Evolutionary conservation across 92 coral and sea anemone genomes (phyloP).

Genomic region (Umimayanthus kanabou): DNA sequence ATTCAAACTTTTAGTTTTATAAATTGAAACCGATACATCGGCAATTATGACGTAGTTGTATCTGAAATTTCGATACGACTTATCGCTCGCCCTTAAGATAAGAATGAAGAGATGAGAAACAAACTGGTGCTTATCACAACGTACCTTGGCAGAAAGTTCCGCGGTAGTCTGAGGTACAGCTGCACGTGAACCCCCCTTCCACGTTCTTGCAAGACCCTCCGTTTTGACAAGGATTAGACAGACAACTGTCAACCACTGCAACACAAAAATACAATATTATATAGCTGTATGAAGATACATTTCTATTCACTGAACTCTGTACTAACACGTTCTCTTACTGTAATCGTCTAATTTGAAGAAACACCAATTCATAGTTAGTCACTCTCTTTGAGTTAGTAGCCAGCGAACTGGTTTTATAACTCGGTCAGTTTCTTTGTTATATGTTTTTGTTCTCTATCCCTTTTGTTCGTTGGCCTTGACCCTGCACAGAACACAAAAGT

Average conservation of each 20-base stretch:
- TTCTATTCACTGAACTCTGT: background rate
- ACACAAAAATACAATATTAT: background rate
- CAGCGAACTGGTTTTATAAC: too few species aligned
- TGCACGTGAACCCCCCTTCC: slow-evolving; percentile 76
- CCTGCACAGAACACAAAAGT: too few species aligned
- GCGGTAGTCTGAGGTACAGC: slow-evolving; percentile 61
- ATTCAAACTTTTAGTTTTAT: too few species aligned
- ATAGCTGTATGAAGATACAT: background rate
- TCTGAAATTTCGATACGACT: too few species aligned
- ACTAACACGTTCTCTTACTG: too few species aligned
- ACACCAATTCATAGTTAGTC: too few species aligned
- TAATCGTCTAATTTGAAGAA: background rate
- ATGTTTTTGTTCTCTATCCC: too few species aligned
- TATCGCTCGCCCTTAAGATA: background rate
- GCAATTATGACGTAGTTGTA: too few species aligned
- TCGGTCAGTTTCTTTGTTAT: too few species aligned
- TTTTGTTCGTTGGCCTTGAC: too few species aligned
- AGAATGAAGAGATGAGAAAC: background rate
- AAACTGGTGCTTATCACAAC: background rate
- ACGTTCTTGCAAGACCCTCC: slow-evolving; percentile 72
- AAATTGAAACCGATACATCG: too few species aligned
- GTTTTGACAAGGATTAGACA: slow-evolving; percentile 83
- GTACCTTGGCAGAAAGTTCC: slow-evolving; percentile 75
- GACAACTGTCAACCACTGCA: slow-evolving; percentile 79
- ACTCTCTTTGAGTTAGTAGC: too few species aligned